Percentiles rank a stretch among this genome's conserved stretches.
phyloP scores from a whole-genome alignment of 2,797 vertebrate species.

The Dermochelys coriacea region DNA sequence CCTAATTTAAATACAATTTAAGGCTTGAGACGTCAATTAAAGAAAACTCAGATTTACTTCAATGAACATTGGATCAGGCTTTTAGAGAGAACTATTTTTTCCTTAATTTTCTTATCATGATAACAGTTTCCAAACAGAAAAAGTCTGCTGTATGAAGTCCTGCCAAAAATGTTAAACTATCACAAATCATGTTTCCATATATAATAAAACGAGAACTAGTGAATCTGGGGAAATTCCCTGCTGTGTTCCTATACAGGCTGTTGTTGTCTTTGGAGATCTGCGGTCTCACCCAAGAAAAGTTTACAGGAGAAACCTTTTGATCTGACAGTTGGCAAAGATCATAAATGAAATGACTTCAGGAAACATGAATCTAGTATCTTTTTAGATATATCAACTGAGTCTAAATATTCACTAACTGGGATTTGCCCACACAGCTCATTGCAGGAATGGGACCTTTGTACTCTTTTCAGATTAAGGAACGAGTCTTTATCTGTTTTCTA shows the following conservation, averaged over 20 bases:
- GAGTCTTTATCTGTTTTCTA: background rate
- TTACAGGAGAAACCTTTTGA: background rate
- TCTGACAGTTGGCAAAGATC: rapidly evolving
- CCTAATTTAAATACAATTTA: background rate
- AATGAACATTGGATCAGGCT: background rate
- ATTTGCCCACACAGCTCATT: background rate
- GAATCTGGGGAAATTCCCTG: background rate
- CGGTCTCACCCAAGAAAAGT: background rate
- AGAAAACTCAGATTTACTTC: background rate
- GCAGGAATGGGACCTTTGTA: background rate
- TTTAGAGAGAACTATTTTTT: background rate
- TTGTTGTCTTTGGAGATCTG: background rate
- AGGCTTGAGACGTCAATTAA: background rate
- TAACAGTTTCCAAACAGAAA: background rate
- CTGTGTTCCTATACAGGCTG: background rate
- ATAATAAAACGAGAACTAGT: background rate
- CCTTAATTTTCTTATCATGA: background rate
- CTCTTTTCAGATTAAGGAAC: background rate
- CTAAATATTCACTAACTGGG: background rate
- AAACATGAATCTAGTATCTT: background rate
- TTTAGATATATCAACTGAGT: background rate
- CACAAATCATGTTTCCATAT: background rate
- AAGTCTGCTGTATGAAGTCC: background rate
- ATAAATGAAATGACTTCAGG: background rate
- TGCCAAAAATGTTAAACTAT: background rate